Conservation (phyloP, 2,888 invertebrate species). For the Drosophila demipolita region DNA sequence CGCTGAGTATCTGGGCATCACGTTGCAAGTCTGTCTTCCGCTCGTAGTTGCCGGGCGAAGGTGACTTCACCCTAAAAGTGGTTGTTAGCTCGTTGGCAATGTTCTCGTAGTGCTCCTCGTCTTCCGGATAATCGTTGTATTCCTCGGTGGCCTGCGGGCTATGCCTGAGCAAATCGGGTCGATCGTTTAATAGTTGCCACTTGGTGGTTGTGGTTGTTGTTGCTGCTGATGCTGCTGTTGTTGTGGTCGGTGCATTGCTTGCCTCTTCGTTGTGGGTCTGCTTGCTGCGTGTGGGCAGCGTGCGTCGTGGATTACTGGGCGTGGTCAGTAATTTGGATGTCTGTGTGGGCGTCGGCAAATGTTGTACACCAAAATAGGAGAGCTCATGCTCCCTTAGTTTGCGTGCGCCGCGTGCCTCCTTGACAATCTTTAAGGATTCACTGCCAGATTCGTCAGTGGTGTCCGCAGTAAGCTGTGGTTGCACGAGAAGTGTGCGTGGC, state of each 20-base stretch:
- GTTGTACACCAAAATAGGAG: constrained; percentile 87
- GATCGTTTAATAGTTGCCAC: constrained; percentile 83
- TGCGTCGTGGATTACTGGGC: constrained; percentile 61
- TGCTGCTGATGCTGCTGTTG: constrained; percentile 6
- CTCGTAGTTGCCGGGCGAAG: constrained; percentile 69
- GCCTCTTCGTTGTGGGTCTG: constrained; percentile 41
- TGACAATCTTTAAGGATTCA: constrained; percentile 82
- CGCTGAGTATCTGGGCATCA: constrained; percentile 86
- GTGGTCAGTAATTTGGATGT: constrained; percentile 20
- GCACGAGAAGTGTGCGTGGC: constrained; percentile 76
- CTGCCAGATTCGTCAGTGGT: constrained; percentile 59
- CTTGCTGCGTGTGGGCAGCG: constrained; percentile 69
- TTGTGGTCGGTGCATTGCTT: constrained; percentile 25
- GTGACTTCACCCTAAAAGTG: constrained; percentile 75
- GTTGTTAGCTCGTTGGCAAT: constrained; percentile 80
- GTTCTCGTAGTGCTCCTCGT: constrained; percentile 83
- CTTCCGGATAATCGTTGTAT: constrained; percentile 44
- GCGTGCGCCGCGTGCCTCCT: constrained; percentile 85
- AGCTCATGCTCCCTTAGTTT: constrained; percentile 87
- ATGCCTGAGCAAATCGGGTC: constrained; percentile 84
- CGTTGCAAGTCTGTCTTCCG: constrained; percentile 82
- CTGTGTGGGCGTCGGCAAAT: constrained; percentile 47
- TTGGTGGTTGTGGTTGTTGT: constrained; percentile 68
- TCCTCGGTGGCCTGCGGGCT: constrained; percentile 78
- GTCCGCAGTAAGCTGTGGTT: constrained; percentile 53